Evolutionary conservation across 2,797 vertebrate species (phyloP).

Genomic region (Myripristis murdjan): DNA sequence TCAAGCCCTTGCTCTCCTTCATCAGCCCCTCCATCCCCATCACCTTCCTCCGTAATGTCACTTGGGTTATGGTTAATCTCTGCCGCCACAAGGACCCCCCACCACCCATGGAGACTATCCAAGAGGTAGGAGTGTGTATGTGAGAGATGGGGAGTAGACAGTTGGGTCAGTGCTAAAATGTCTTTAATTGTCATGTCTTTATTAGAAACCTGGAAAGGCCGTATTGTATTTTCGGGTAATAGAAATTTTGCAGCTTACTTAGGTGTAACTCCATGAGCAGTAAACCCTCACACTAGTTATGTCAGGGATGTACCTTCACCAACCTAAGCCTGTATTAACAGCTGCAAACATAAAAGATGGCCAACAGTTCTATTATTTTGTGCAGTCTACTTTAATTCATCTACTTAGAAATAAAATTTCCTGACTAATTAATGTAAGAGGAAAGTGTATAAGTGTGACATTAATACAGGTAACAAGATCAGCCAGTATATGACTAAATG

Average conservation of each 20-base stretch:
- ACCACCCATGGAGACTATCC: constrained; percentile 99
- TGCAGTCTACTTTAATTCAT: not conserved
- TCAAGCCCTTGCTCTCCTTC: constrained; percentile 97
- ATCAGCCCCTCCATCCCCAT: constrained; percentile 99
- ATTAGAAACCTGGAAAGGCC: not conserved
- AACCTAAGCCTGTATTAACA: not conserved
- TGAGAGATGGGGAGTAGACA: too few species aligned
- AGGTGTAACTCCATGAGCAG: not conserved
- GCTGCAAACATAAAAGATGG: too few species aligned
- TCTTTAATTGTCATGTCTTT: not conserved
- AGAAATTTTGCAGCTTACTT: too few species aligned
- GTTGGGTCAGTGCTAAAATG: not conserved
- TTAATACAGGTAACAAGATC: not conserved
- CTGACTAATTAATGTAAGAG: not conserved
- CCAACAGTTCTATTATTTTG: too few species aligned
- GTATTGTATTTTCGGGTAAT: not conserved
- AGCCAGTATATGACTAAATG: not conserved
- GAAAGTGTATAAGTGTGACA: not conserved
- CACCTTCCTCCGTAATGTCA: constrained; percentile 99
- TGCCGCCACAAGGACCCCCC: constrained; percentile 99
- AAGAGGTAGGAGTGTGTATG: constrained; percentile 87
- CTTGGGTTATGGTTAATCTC: constrained; percentile 99
- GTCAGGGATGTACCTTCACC: not conserved
- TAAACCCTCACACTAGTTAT: not conserved
- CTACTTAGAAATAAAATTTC: not conserved